Evolutionary conservation across 2,888 invertebrate genomes (phyloP).

Genomic region (Cephus rjabovi): DNA sequence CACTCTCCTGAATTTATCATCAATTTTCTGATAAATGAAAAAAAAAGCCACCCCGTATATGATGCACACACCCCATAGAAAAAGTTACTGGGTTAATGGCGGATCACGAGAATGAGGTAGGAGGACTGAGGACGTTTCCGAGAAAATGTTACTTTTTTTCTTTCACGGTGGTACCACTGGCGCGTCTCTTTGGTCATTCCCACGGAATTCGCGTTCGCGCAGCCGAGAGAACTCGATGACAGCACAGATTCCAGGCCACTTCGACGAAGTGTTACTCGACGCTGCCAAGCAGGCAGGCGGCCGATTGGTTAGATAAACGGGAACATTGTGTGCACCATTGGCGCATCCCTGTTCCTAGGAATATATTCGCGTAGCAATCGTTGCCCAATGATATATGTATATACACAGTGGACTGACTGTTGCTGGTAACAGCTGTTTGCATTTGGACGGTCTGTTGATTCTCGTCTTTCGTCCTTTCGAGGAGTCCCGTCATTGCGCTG

Average conservation of each 20-base stretch:
- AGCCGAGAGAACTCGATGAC: constrained; percentile 17
- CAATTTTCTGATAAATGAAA: not conserved
- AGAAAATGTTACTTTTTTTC: not conserved
- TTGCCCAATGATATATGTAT: not conserved
- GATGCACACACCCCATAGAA: not conserved
- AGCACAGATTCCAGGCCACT: constrained; percentile 25
- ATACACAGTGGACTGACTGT: not conserved
- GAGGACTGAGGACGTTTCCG: not conserved
- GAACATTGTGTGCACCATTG: not conserved
- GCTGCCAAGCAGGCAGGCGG: not conserved
- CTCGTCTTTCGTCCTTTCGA: constrained; percentile 4
- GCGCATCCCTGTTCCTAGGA: not conserved
- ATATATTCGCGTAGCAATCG: not conserved
- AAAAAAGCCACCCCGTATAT: not conserved
- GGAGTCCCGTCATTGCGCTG: not conserved
- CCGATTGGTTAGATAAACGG: not conserved
- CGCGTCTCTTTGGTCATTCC: not conserved
- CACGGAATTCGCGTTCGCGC: constrained; percentile 14
- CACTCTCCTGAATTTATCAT: not conserved
- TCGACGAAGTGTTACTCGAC: not conserved
- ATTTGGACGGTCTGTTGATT: constrained; percentile 35
- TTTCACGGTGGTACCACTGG: not conserved
- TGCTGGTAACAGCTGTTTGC: constrained; percentile 38
- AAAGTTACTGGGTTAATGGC: not conserved
- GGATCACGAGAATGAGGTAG: not conserved